Base-by-base conservation (phyloP, 2,888 invertebrate genomes). In the Ichneumon xanthorius region DNA sequence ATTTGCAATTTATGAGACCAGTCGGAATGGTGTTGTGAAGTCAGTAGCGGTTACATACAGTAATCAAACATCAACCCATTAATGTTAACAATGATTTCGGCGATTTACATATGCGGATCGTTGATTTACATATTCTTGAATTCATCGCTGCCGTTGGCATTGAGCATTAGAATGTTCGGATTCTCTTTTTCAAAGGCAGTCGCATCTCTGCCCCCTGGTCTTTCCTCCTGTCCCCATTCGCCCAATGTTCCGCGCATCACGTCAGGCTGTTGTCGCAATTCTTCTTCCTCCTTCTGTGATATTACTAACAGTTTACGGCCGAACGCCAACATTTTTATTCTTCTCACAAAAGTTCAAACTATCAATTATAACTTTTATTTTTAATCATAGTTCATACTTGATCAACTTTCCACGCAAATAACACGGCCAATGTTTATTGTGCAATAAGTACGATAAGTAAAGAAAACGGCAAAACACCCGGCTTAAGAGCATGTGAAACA, bases 131-230 rank as follows among this genome's bases (percentile, higher is more conserved):
- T 97, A 92, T 97, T 96, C 93, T 96, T 95, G 93, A 97, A 97
- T 94, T 96, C 96, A 40, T 96, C 97, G 86, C 96, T 96, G 88
- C 96, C 96, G 93, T 97, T 96, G 48, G 93, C 93, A 76, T 93
- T 93, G 68, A 97, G 93, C 95, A 97, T 94, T 55, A 97, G 95
- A 89, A 97, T 97, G 94, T 97, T 97, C 33, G 97, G 97, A 94
- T 97, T 97, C 92, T 97, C 97, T 91, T 96, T 96, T 94, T 97
- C 97, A 91, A 97, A 97, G 87, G 97, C 96, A 0, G 97, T 97
- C 7, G 97, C 97, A 89, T 96, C 96, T 88, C 97, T 93, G 87
- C 95, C 95, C 87, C 95, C 95, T 7, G 92, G 92, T 45, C 97
- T 94, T 92, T 96, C 96, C 90, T 96, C 95, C 93, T 96, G 96